Base-by-base conservation (phyloP, 2,888 invertebrate genomes). In the Pinctada fucata region DNA sequence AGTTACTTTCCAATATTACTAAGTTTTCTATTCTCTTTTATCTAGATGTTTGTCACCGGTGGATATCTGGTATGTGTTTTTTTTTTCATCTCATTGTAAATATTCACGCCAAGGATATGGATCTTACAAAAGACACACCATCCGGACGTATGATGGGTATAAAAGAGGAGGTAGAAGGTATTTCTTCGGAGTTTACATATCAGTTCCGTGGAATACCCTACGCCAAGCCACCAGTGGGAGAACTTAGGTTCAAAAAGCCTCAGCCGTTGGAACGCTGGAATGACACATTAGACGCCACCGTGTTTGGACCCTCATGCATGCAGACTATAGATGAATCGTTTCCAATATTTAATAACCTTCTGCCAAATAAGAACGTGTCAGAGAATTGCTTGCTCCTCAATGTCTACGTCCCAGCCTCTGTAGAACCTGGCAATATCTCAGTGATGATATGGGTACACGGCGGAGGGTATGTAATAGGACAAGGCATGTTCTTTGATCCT, bases 401-500 rank as follows among this genome's bases (percentile, higher is more conserved):
- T 48, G 74, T 82, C 4, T 82, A 72, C 64, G 76, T 78, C 13
- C 82, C 82, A 3, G 31, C n/a, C 4, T 45, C 66, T 4, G 51
- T 72, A 50, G 47, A 67, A 3, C 13, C 10, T 10, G 51, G 4
- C 2, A 76, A 78, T 8, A 72, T 51, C 5, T 49, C 79, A 2
- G 82, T 80, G 4, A 82, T 82, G 82, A 77, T 82, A 3, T 82
- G 76, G 75, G 72, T 82, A 10, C 80, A 82, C 72, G 80, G 82
- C 1, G 82, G 82, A n/a, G 75, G 65, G 1, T 82, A 66, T 51
- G 45, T 71, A 4, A 48, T 10, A 10, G 80, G 80, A 8, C 45
- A 71, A 2, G 75, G 72, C 2, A 65, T 52, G 10, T 4, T 75
- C 16, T 80, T 76, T 70, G 74, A 79, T 47, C 76, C 76, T 2